Base-by-base conservation (phyloP, 2,113 vertebrate genomes). In the Melanostigma gelatinosum region DNA sequence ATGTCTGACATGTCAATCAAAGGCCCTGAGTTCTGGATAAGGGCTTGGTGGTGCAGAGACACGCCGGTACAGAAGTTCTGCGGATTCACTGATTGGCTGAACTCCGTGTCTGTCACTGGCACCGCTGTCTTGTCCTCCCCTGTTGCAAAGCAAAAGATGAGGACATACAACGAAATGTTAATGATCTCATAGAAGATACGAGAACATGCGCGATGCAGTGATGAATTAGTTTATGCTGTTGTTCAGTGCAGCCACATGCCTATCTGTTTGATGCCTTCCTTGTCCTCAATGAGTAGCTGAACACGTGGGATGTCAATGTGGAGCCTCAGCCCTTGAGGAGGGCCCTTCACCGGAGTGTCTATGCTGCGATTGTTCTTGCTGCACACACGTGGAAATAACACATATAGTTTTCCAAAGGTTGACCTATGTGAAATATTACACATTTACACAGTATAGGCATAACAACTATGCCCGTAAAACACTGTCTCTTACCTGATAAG, bases 331-430 rank as follows among this genome's bases (percentile, higher is more conserved):
- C 98, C 98, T 82, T 98, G 97, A 0, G 97, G 97, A 2, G 97
- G 97, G 0, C 98, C 98, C 89, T 99, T 99, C 87, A 99, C 98
- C 0, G 98, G 98, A 2, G 98, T 99, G 93, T 99, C 98, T 32
- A 99, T 98, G 75, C 97, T 99, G 85, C 98, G 96, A 86, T 99
- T 99, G 83, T 99, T 99, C 95, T 99, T 99, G 94, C 98, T 99
- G 93, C 85, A 68, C 55, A 77, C 55, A 77, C 72, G 86, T n/a
- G 18, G 40, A 85, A 69, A 88, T 64, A 2, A 13, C 42, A 79
- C 36, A 60, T 0, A 22, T 13, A 46, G 27, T 32, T 65, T 27
- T 44, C 4, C 18, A 68, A 73, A 58, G 7, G 16, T 32, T 34
- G 27, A 62, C 18, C 4, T 64, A 12, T 15, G 6, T 52, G 6